These are phyloP conservation scores for Etheostoma nigrum DNA, from an alignment of 2,797 vertebrate species.

Conservation along the genomic window DNA sequence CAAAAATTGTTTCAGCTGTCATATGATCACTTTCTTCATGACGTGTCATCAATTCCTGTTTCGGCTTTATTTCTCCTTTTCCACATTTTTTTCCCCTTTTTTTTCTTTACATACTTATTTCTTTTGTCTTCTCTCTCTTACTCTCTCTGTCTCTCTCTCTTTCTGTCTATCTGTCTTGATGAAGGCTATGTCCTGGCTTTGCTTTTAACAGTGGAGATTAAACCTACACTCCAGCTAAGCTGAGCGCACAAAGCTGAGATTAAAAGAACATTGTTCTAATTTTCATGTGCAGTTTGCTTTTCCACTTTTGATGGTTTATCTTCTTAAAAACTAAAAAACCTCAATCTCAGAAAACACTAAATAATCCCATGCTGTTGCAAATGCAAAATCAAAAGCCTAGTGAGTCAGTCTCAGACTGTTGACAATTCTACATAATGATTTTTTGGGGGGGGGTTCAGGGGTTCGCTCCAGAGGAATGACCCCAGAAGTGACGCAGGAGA, in stretches of 20 bases:
- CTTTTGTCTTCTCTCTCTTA: neutral
- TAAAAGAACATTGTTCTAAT: neutral
- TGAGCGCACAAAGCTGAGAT: neutral
- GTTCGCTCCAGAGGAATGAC: constrained; percentile 90
- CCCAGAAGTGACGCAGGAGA: constrained; percentile 83
- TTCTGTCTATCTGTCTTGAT: neutral
- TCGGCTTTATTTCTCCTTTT: constrained; percentile 8
- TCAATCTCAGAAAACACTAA: neutral
- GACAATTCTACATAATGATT: neutral
- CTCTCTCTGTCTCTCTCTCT: neutral
- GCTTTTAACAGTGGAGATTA: constrained; percentile 1
- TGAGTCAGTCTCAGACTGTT: neutral
- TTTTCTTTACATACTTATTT: constrained; percentile 5
- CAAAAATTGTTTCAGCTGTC: neutral
- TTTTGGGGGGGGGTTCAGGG: constrained; percentile 79
- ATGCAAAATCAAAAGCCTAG: neutral
- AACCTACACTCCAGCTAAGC: neutral
- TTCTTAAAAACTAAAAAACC: no score
- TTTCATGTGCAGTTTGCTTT: neutral
- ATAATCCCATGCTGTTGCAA: neutral
- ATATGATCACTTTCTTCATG: constrained; percentile 36
- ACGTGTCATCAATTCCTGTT: constrained; percentile 11
- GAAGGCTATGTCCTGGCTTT: neutral
- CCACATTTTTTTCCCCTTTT: constrained; percentile 7
- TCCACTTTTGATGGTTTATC: neutral